Evolutionary conservation across 2,797 vertebrate species (phyloP).

Genomic region (Salmo trutta): DNA sequence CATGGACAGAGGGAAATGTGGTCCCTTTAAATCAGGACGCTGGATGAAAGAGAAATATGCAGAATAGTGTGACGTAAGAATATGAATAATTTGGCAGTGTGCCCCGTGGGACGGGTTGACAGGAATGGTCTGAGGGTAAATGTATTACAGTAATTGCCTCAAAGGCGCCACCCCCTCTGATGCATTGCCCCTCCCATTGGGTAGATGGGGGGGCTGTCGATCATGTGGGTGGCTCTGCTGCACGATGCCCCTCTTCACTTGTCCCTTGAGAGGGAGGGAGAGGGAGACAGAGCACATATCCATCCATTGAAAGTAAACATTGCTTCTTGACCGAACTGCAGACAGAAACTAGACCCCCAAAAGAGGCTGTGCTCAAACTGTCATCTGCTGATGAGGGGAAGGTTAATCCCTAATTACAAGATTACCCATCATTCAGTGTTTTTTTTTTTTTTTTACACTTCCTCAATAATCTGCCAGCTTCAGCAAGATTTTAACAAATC

Average conservation of each 20-base stretch:
- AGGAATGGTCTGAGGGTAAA: constrained; percentile 52
- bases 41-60: constrained; percentile 52
- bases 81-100: constrained; percentile 50
- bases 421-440: constrained; percentile 47
- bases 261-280: constrained; percentile 41
- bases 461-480: constrained; percentile 46
- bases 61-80: constrained; percentile 43
- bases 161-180: constrained; percentile 38
- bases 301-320: not conserved
- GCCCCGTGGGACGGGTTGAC: constrained; percentile 50
- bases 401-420: constrained; percentile 71
- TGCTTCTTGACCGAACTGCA: constrained; percentile 17
- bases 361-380: constrained; percentile 67
- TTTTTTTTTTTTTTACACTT: constrained; percentile 58
- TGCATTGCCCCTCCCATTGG: constrained; percentile 28
- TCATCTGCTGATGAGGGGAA: constrained; percentile 64
- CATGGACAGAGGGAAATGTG: constrained; percentile 10
- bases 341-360: constrained; percentile 46
- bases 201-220: constrained; percentile 41
- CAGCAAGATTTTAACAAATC: constrained; percentile 39
- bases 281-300: not conserved
- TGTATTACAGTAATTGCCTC: constrained; percentile 67
- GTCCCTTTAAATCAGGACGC: constrained; percentile 28
- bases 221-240: constrained; percentile 49
- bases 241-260: constrained; percentile 52